Evolutionary conservation across 37 sponge, comb jelly and placozoan species (phyloP).

Genomic region (Agelas oroides): DNA sequence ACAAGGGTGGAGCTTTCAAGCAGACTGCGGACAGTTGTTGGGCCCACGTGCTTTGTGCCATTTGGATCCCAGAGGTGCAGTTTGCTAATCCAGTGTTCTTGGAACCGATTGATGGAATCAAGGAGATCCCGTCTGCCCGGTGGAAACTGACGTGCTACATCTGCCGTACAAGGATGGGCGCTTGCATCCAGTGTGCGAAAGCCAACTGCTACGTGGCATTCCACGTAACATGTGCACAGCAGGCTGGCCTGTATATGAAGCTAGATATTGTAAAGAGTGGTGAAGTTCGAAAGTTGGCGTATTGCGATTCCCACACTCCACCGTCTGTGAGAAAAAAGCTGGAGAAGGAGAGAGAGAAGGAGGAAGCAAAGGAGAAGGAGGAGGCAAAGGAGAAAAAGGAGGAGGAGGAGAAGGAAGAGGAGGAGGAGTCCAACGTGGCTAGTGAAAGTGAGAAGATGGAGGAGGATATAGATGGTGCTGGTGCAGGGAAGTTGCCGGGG

Average conservation of each 20-base stretch:
- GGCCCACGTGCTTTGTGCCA: conserved; percentile 98
- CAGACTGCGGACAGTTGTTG: conserved; percentile 93
- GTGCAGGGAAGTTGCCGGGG: neutral
- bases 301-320: conserved; percentile 91
- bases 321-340: conserved; percentile 56
- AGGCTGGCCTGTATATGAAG: conserved; percentile 94
- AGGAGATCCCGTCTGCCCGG: conserved; percentile 94
- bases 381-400: conserved; percentile 7
- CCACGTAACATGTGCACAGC: conserved; percentile 99
- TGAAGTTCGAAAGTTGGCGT: conserved; percentile 89
- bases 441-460: neutral
- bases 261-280: conserved; percentile 70
- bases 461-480: neutral
- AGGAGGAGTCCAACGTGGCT: conserved; percentile 8
- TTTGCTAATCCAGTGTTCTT: conserved; percentile 98
- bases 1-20: conserved; percentile 97
- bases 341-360: conserved; percentile 11
- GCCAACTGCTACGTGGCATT: conserved; percentile 97
- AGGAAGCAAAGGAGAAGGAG: conserved; percentile 14
- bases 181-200: conserved; percentile 97
- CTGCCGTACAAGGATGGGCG: conserved; percentile 88
- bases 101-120: conserved; percentile 97
- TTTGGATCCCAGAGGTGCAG: conserved; percentile 99
- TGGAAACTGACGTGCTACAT: conserved; percentile 98
- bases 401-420: neutral